Evolutionary conservation across 2,888 invertebrate species (phyloP), one percentile per base, ranked within the genome.

Genomic region (Tortricodes alternella): DNA sequence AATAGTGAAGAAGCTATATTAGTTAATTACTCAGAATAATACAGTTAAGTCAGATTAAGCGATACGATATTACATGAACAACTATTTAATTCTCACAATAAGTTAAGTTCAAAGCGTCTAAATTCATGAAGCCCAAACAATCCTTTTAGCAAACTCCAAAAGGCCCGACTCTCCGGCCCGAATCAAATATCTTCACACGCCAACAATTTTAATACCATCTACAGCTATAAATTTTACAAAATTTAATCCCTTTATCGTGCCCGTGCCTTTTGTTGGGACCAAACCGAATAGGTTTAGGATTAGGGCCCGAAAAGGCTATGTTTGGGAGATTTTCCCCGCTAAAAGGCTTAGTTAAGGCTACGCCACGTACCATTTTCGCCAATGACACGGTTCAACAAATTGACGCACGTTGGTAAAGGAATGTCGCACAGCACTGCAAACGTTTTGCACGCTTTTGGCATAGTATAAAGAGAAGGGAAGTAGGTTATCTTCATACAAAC

Each of bases 241-340:
- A 78, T 83, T 83, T 84, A 88, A 88, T 84, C 85, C 84, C 68
- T 76, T 85, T 88, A 88, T 87, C 88, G 79, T 68, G 62, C 65
- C 63, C 67, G 74, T 68, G 76, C 73, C 76, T 76, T 79, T 81
- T 79, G 62, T 67, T 66, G 66, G 66, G 67, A 62, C 65, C 69
- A 70, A 71, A 70, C 64, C 70, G 68, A 65, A 71, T 72, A 71
- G 72, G 76, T 65, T 65, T 65, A 65, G 62, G 77, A 74, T 80
- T 79, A 78, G 69, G 62, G 61, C 60, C 59, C 55, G 51, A 62
- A 70, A 66, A 65, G 72, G 66, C 68, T 75, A 74, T 73, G 78
- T 74, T 73, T 68, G 58, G 43, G 55, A 50, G 56, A 49, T 56
- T 50, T 39, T 41, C 27, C 9, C 43, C 38, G 24, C 29, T 35